Evolutionary conservation across 2,888 invertebrate genomes (phyloP), one percentile per base, ranked within the genome.

Genomic region (Spodoptera exigua): DNA sequence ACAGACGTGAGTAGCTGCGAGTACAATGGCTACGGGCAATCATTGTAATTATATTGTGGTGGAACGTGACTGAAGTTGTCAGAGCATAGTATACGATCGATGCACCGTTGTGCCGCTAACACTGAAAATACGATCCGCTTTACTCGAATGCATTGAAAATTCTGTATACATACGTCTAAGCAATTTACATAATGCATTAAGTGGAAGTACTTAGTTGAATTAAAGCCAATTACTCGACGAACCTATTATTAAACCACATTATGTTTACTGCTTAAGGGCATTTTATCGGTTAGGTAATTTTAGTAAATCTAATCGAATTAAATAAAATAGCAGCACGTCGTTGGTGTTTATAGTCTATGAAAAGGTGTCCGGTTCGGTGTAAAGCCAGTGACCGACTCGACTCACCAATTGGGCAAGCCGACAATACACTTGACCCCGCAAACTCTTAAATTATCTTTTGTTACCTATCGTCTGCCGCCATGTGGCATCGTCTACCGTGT

Each of bases 361-460:
- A 76, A 80, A 80, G 78, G 74, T 80, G 78, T 82, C 65, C 64
- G 71, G 76, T 82, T 59, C 68, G 73, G 76, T 75, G 80, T 79
- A 79, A 86, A 87, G 88, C 85, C 92, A 91, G 86, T 92, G 92
- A 91, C 92, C 91, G 88, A 81, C 80, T 83, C 85, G 82, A 81
- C 84, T 79, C 83, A 83, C 81, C 91, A 92, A 92, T 92, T 92
- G 90, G 90, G 85, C 84, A 84, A 85, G 80, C 83, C 87, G 89
- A 81, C 89, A 81, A 81, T 88, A 89, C 88, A 90, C 89, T 91
- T 93, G 92, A 92, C 91, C 92, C 86, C 88, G 81, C 87, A 86
- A 87, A 86, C 87, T 87, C 84, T 87, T 87, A 82, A 90, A 90
- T 91, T 89, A 87, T 87, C 84, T 85, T 85, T 84, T 85, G 86